Base-by-base conservation (phyloP, 2,113 vertebrate species). In the Misgurnus anguillicaudatus region DNA sequence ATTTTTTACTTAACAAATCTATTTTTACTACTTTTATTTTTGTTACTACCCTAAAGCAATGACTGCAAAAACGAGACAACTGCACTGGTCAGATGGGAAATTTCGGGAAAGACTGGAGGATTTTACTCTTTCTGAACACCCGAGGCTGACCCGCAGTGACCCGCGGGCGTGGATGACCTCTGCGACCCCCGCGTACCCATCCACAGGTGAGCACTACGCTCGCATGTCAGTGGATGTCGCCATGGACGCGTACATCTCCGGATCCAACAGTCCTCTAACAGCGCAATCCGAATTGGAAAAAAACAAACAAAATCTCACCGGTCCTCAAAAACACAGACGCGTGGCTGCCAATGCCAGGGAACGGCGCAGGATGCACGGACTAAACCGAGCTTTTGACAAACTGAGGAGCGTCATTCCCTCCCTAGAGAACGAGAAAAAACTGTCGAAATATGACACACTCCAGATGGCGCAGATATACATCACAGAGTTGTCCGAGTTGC, bases 381-480 rank as follows among this genome's bases (percentile, higher is more conserved):
- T 94, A 24, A 94, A 94, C 74, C 88, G 92, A 38, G 93, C 93
- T 0, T 94, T 94, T 41, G 93, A 94, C 86, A 89, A 92, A 76
- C 88, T 94, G 51, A 83, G 93, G 65, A 94, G 91, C 78, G 93
- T 94, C 84, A 94, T 94, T 70, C 93, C 93, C 1, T 92, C 91
- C 0, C 68, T 93, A 83, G 92, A 93, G 21, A 93, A 93, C 76
- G 92, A 94, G 81, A 93, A 91, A 19, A 94, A 94, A 86, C 71
- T 94, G 17, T 94, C 93, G 66, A 94, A 94, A 70, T 94, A 94
- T 19, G 93, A 94, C 82, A 94, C 93, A 0, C 90, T 94, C 1
- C 93, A 94, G 47, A 92, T 94, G 93, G 93, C 93, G 41, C 93
- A 94, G 88, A 94, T 94, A 57, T 94, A 94, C 89, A 94, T 94